Base-by-base conservation (phyloP, 2,888 invertebrate species). In the Venustoraphidia nigricollis region DNA sequence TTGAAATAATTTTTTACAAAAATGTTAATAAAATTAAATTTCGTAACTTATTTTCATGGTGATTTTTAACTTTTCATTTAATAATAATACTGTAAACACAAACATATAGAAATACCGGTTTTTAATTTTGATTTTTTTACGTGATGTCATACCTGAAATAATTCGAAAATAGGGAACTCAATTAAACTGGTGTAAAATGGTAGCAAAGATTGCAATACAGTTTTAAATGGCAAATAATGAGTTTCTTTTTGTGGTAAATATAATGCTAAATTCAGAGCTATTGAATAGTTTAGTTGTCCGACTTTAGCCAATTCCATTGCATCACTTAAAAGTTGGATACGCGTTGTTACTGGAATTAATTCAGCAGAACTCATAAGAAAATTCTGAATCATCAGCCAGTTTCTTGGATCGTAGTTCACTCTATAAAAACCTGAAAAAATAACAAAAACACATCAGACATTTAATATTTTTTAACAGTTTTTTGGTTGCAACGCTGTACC, bases 311-410 rank as follows among this genome's bases (percentile, higher is more conserved):
- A 67, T 53, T 79, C 81, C 51, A 83, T 73, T 0, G 82, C 76
- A 62, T 95, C 93, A 45, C 87, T 81, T 43, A 95, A 69, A 13
- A 95, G 67, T 59, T 90, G 86, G 1, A 89, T 90, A 36, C 92
- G 69, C 56, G 85, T 90, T 49, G 84, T 68, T 3, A 72, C 66
- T n/a, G 83, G 77, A 42, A 93, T 77, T 47, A 84, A 65, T 37
- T 75, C 66, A 53, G 66, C 75, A 1, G 67, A 64, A 35, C 73
- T 71, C 53, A 75, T 72, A 45, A 88, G 64, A 0, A 78, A 70
- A 2, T 66, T 56, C 3, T 66, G 63, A 9, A 89, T 64, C 48
- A 84, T 66, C 37, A 74, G 66, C 87, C 88, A 89, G 65, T 88
- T 88, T 46, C 72, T 68, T 3, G 66, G 59, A 61, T 88, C 87